These are phyloP conservation scores for Ariopsis seemanni DNA, from an alignment of 2,113 vertebrate genomes.

Conservation along the genomic window DNA sequence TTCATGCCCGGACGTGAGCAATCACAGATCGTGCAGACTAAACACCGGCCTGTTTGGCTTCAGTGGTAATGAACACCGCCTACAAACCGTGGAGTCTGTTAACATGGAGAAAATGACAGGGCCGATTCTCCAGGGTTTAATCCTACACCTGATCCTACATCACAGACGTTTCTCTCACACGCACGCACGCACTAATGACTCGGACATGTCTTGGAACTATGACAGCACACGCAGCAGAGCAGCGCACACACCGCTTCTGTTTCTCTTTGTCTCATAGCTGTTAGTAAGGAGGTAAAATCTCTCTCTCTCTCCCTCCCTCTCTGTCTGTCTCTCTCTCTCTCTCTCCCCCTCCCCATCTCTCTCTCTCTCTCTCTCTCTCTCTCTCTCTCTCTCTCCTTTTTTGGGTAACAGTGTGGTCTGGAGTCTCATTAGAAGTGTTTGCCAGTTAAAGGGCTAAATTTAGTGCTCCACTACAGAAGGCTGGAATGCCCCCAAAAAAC, in stretches of 20 bases:
- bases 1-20: neutral
- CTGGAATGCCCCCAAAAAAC: constrained; percentile 10
- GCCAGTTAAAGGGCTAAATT: constrained; percentile 47
- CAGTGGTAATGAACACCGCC: neutral
- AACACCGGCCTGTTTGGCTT: neutral
- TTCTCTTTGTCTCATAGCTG: neutral
- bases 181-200: neutral
- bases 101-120: neutral
- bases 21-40: neutral
- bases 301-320: neutral
- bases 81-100: neutral
- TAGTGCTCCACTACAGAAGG: constrained; percentile 32
- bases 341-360: neutral
- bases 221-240: neutral
- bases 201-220: neutral
- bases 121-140: neutral
- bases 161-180: neutral
- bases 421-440: constrained; percentile 42
- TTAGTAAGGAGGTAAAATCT: neutral
- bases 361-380: neutral
- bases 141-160: neutral
- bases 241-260: neutral
- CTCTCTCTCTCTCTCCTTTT: constrained; percentile 19
- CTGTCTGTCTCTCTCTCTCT: neutral
- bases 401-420: constrained; percentile 36